These are phyloP conservation scores for Malurus elegans DNA, from an alignment of 2,113 vertebrate genomes.

Conservation along the genomic window DNA sequence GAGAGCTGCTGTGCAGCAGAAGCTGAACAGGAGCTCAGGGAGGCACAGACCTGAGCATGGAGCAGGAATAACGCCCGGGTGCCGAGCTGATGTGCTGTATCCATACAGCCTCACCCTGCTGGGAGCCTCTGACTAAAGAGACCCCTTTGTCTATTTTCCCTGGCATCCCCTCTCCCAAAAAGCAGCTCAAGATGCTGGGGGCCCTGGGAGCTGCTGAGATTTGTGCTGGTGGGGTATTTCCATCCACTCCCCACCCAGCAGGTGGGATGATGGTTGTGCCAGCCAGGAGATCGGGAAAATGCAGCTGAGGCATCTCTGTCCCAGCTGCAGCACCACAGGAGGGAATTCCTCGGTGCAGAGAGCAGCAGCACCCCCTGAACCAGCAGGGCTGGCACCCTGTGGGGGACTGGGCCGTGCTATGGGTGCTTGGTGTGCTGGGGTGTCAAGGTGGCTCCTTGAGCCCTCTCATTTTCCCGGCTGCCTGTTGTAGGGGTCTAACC, in stretches of 20 bases:
- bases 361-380: not conserved
- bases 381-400: not conserved
- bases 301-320: not conserved
- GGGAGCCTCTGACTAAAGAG: not conserved
- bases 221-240: not conserved
- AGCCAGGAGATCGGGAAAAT: fast-evolving
- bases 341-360: not conserved
- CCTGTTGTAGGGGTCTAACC: not conserved
- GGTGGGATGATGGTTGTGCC: not conserved
- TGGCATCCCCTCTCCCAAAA: not conserved
- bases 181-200: not conserved
- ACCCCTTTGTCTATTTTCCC: not conserved
- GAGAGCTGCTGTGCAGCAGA: not conserved
- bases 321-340: fast-evolving
- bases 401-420: fast-evolving
- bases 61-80: fast-evolving
- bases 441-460: not conserved
- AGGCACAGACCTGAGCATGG: not conserved
- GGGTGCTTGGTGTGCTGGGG: fast-evolving
- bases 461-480: not conserved
- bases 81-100: not conserved
- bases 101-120: not conserved
- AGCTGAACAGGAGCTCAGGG: not conserved
- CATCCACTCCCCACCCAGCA: not conserved
- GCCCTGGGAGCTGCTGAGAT: not conserved